Evolutionary conservation across 1,140 invertebrate species (phyloP).

Genomic region (Fragariocoptes setiger): DNA sequence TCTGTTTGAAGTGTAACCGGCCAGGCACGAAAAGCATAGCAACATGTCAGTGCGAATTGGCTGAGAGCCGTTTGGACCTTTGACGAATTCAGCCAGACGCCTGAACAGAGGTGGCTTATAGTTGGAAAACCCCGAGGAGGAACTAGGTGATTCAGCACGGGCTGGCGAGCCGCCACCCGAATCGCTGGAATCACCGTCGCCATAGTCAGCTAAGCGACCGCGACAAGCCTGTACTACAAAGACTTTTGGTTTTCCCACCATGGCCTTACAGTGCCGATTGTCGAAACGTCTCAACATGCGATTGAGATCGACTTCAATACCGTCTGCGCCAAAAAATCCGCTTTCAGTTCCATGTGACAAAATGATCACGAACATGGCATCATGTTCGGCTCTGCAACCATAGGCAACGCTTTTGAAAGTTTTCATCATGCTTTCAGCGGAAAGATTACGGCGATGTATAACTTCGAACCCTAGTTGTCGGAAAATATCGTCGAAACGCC

Average conservation of each 20-base stretch:
- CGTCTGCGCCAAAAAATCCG: conserved; percentile 1
- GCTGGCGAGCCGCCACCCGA: neutral
- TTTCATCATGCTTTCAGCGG: neutral
- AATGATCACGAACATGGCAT: conserved; percentile 7
- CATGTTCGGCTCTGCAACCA: neutral
- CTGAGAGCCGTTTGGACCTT: too few relatives aligned
- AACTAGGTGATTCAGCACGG: neutral
- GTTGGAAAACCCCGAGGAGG: neutral
- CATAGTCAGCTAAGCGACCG: neutral
- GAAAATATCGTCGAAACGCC: neutral
- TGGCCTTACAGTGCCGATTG: neutral
- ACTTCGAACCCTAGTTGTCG: conserved; percentile 4
- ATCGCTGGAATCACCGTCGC: neutral
- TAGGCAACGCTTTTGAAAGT: neutral
- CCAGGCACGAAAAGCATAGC: neutral
- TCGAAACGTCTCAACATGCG: neutral
- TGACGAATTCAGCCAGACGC: neutral
- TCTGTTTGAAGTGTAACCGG: neutral
- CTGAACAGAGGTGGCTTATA: neutral
- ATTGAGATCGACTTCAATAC: conserved; percentile 1
- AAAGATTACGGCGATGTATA: neutral
- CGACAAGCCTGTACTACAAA: neutral
- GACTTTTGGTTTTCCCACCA: neutral
- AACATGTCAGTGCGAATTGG: neutral
- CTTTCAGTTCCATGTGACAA: conserved; percentile 5